Base-by-base conservation (phyloP, 2,888 invertebrate species). In the Polymixis lichenea region DNA sequence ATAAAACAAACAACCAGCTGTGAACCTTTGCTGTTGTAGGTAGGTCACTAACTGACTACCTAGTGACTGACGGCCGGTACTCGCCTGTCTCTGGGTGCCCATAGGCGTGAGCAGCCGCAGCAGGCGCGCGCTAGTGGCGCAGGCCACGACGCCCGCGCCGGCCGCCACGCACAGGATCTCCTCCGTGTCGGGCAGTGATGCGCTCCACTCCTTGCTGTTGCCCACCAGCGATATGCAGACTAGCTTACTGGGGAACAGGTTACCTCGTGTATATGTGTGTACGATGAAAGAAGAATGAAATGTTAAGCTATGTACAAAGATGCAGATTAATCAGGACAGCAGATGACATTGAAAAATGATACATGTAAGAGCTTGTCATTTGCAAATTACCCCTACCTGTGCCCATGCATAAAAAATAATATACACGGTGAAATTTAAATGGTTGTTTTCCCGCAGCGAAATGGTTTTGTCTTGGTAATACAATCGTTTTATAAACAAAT, bases 121-220 rank as follows among this genome's bases (percentile, higher is more conserved):
- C 86, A 98, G 97, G 38, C 98, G 97, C 73, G 97, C 97, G 86
- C 97, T 97, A 0, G 99, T 99, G 3, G 98, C 98, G 73, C 98
- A 97, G 1, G 98, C 99, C 49, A 99, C 97, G 89, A 99, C 97
- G n/a, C 97, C 97, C 25, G 96, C 96, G 8, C 98, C 98, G 71
- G 98, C 97, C 0, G 97, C 95, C 71, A 98, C 93, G 55, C 98
- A 98, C 67, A 97, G 91, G 0, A 98, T 97, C 89, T 98, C 98
- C 93, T 99, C 99, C 1, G 97, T 98, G 84, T 98, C 98, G 0
- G 98, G 98, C 93, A 99, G 94, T 22, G 97, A 97, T 4, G 97
- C 94, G 17, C 97, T 97, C 99, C 99, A 99, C 93, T 99, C 99
- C 91, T 98, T 98, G 88, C 98, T 98, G 82, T 98, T 98, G 74